Base-by-base conservation (phyloP, 2,888 invertebrate genomes). In the Cheilosia soror region DNA sequence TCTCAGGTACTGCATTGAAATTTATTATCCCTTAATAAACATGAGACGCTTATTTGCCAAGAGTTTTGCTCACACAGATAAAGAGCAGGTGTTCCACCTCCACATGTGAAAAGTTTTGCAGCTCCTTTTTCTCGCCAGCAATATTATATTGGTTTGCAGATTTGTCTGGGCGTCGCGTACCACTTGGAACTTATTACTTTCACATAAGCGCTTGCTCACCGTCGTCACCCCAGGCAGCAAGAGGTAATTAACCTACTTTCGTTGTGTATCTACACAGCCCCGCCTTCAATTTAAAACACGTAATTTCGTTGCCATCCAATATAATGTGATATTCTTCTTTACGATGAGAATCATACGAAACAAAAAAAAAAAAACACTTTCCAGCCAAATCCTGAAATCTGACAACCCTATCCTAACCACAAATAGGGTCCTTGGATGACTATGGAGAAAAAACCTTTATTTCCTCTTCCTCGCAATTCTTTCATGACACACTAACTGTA, bases 221-320 rank as follows among this genome's bases (percentile, higher is more conserved):
- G 33, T 1, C 15, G 33, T 1, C 31, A 44, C 20, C 47, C 20
- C 15, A 37, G 37, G 11, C 11, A 11, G 2, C 9, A 53, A 29
- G 33, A 57, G 47, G 68, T 68, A 80, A 80, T 73, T 80, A 73
- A 73, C 80, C 80, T 80, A 80, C 60, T 68, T 80, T 66, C 27
- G 7, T 15, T 7, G 33, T 33, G n/a, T 20, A 71, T 25, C 20
- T 11, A 15, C 15, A 2, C 3, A 13, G 20, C 51, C 13, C 53
- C 49, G n/a, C 31, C 15, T 76, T 71, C 80, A 76, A 76, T 80
- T 76, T 76, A 76, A 76, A 76, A 79, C 20, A 20, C 29, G 66
- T 76, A 85, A 80, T 81, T 80, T 63, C 71, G 66, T 73, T 85
- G 76, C 76, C 80, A 72, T 72, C 66, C 44, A 72, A 53, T 66